A percentile compares a stretch with the other conserved stretches of the same genome.
These are phyloP conservation scores for Heterochromis multidens DNA, from an alignment of 2,113 vertebrate genomes.

Conservation along the genomic window DNA sequence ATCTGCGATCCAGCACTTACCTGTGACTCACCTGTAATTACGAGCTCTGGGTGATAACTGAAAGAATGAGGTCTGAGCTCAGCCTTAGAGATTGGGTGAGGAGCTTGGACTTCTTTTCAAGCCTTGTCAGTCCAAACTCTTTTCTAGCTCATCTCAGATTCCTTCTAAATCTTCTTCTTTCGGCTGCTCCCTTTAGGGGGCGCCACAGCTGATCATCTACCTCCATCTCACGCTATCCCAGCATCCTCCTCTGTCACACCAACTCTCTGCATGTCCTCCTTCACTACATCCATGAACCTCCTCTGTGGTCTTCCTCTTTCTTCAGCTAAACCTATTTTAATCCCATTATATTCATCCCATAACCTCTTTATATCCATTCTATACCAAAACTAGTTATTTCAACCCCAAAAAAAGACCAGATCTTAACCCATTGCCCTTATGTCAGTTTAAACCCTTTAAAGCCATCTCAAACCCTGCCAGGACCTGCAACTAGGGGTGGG, in stretches of 20 bases:
- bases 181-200: too few species aligned
- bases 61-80: neutral
- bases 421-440: neutral
- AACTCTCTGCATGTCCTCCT: neutral
- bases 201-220: too few species aligned
- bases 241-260: neutral
- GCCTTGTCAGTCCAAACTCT: too few species aligned
- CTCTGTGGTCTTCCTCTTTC: neutral
- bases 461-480: too few species aligned
- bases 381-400: neutral
- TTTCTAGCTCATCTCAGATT: too few species aligned
- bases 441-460: neutral
- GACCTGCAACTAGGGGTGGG: too few species aligned
- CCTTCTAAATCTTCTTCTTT: too few species aligned
- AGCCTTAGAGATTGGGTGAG: too few species aligned
- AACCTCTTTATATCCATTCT: neutral
- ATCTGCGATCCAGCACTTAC: neutral
- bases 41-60: neutral
- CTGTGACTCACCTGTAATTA: neutral
- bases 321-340: neutral
- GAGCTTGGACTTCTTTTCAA: too few species aligned
- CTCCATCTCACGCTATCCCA: neutral
- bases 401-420: too few species aligned
- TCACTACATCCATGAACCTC: neutral
- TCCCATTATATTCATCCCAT: neutral